Conservation (phyloP, 2,888 invertebrate species). For the Rapana venosa region DNA sequence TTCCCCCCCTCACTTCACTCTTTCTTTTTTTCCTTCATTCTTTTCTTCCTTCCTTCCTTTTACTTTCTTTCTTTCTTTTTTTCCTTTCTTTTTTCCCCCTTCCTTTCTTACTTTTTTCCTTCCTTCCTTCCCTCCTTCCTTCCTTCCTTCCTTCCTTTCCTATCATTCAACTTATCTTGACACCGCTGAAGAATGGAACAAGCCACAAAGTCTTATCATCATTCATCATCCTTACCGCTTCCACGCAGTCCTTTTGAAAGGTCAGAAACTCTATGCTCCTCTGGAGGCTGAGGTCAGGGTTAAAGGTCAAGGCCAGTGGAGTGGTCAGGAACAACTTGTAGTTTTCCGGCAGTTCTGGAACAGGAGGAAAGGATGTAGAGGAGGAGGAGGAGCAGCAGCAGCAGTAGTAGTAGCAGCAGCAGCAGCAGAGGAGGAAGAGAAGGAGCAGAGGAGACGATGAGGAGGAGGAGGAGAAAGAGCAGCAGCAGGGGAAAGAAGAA, state of each 20-base stretch:
- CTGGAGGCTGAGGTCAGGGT: constrained; percentile 31
- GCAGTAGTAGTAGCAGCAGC: neutral
- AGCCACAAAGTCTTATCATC: neutral
- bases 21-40: neutral
- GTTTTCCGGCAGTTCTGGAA: neutral
- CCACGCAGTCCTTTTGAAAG: neutral
- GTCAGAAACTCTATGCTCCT: neutral
- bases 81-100: neutral
- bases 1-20: neutral
- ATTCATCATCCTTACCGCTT: neutral
- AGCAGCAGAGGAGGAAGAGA: neutral
- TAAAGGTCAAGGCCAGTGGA: neutral
- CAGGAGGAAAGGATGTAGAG: neutral
- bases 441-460: neutral
- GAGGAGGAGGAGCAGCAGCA: neutral
- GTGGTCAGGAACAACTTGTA: constrained; percentile 28
- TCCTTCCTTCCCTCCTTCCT: neutral
- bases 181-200: neutral
- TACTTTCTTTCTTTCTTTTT: neutral
- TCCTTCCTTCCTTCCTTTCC: neutral
- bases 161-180: neutral
- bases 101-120: neutral
- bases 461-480: too few species aligned
- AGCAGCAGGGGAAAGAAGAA: too few species aligned
- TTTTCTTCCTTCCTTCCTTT: neutral